Evolutionary conservation across 2,113 vertebrate genomes (phyloP).

Genomic region (Noturus placidus): DNA sequence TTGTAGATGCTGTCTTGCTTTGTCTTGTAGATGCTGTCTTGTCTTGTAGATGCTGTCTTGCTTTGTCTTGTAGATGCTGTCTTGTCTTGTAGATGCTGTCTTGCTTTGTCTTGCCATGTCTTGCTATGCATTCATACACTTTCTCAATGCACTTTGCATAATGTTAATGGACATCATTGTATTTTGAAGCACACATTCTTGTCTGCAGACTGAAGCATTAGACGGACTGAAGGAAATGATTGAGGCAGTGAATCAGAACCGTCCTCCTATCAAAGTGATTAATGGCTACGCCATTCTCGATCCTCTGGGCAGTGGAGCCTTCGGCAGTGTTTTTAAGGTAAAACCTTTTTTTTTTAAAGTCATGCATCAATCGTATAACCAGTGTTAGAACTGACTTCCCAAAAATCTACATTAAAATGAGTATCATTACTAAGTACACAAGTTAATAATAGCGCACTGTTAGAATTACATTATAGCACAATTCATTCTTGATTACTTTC

Average conservation of each 20-base stretch:
- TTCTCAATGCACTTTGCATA: neutral
- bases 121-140: neutral
- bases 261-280: conserved; percentile 79
- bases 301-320: conserved; percentile 86
- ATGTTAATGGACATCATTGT: no score
- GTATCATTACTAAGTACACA: neutral
- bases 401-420: neutral
- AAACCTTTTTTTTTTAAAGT: neutral
- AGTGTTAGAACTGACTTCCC: neutral
- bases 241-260: conserved; percentile 82
- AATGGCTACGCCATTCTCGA: conserved; percentile 84
- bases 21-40: neutral
- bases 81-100: neutral
- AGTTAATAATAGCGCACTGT: neutral
- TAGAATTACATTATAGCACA: neutral
- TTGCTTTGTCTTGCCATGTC: neutral
- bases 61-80: neutral
- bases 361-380: neutral
- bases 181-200: conserved; percentile 15
- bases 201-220: conserved; percentile 76
- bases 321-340: conserved; percentile 89
- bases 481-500: neutral
- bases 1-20: neutral
- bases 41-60: neutral
- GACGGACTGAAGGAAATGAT: conserved; percentile 79